These are phyloP conservation scores for Recurvirostra avosetta DNA, from an alignment of 2,113 vertebrate genomes.

Conservation along the genomic window DNA sequence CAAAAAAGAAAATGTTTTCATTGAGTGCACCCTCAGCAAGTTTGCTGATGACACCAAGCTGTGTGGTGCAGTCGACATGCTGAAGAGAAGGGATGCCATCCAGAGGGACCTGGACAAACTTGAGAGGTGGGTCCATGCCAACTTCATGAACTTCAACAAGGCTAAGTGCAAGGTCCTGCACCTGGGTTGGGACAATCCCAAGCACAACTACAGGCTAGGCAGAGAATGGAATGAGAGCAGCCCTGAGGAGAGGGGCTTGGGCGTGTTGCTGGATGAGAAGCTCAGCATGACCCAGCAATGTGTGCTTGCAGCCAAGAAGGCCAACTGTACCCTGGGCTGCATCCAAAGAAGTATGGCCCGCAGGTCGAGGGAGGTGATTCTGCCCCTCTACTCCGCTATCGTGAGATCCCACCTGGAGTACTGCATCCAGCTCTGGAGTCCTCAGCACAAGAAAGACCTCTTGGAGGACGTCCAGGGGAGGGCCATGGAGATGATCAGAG, in stretches of 20 bases:
- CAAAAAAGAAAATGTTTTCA: background rate
- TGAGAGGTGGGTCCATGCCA: background rate
- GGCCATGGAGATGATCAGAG: background rate
- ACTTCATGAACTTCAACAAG: background rate
- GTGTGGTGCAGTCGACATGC: background rate
- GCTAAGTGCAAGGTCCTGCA: background rate
- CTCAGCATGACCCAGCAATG: background rate
- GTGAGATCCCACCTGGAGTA: background rate
- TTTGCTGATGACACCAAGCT: background rate
- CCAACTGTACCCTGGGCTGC: background rate
- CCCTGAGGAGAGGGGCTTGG: background rate
- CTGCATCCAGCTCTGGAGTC: background rate
- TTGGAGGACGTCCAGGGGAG: background rate
- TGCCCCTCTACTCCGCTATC: background rate
- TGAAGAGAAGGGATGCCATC: background rate
- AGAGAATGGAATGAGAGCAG: background rate
- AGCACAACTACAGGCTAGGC: background rate
- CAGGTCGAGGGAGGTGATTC: background rate
- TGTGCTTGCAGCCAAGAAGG: background rate
- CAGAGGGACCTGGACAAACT: background rate
- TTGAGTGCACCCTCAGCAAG: background rate
- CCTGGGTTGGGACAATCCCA: background rate
- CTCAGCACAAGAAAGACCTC: background rate
- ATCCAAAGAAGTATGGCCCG: background rate
- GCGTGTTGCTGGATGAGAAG: background rate